Percentiles rank a stretch among this genome's conserved stretches.
Evolutionary conservation across 2,113 vertebrate genomes (phyloP).

Genomic region (Silurus asotus): DNA sequence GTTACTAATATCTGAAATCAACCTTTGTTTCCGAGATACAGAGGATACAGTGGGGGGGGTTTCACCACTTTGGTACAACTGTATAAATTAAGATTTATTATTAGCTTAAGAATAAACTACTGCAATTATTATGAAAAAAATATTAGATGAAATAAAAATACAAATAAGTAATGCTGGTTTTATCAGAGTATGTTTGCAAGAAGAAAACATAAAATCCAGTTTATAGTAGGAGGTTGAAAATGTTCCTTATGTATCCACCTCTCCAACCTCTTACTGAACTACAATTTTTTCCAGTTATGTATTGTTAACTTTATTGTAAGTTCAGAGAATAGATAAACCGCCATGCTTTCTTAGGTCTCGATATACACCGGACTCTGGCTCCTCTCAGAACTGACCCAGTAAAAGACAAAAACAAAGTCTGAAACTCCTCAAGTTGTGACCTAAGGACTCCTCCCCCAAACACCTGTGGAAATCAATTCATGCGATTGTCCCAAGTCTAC

Average conservation of each 20-base stretch:
- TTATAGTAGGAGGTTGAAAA: too few relatives aligned
- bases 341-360: neutral
- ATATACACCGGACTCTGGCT: neutral
- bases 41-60: too few relatives aligned
- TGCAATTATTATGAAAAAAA: too few relatives aligned
- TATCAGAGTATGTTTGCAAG: too few relatives aligned
- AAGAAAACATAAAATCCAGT: too few relatives aligned
- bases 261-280: too few relatives aligned
- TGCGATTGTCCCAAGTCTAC: neutral
- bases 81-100: neutral
- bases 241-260: too few relatives aligned
- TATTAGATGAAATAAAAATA: too few relatives aligned
- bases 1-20: neutral
- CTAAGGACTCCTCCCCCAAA: neutral
- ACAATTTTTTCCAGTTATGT: neutral
- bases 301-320: neutral
- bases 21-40: too few relatives aligned
- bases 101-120: neutral
- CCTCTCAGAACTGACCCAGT: neutral
- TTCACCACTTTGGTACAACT: neutral
- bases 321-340: neutral
- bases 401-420: neutral
- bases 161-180: too few relatives aligned
- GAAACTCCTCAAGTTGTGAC: neutral
- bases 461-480: conserved; percentile 26